Base-by-base conservation (phyloP, 2,113 vertebrate species). In the Coturnix japonica region DNA sequence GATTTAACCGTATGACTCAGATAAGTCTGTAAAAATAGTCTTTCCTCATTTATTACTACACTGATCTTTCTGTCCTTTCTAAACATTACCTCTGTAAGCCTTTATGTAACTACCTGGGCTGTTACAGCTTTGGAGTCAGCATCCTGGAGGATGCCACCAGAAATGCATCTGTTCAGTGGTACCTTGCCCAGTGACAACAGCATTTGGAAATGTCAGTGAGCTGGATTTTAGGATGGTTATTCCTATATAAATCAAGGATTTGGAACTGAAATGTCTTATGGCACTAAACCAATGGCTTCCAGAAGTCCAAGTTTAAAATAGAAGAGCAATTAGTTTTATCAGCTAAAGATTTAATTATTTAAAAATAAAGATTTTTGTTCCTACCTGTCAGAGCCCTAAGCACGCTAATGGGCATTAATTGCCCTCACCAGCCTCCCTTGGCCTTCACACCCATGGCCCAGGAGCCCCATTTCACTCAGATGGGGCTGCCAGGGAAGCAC, bases 391-490 rank as follows among this genome's bases (percentile, higher is more conserved):
- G 25, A 16, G 43, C 66, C 37, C 47, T 31, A 33, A 87, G n/a
- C 57, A 31, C 4, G 15, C 64, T 64, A 51, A 57, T 9, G 49
- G 49, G 31, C 14, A 31, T 56, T 54, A 43, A 47, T 33, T 85
- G 46, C 33, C 59, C 10, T 15, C 51, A 53, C 10, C 11, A 17
- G 30, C 39, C 63, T 59, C 43, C 35, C 37, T 31, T 19, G 23
- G 18, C 28, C 49, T 20, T 35, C 0, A 2, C 1, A 2, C 8
- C 6, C 3, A 2, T 2, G 15, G 39, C 19, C 53, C 41, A 0
- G 0, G 26, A 26, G 60, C 47, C 23, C 26, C 35, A 7, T 31
- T 35, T 46, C 35, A n/a, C 15, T 33, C 2, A 4, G 5, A 13
- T 1, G 0, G 17, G 1, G 1, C 5, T 4, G 14, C 67, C 28